Evolutionary conservation across 2,888 invertebrate species (phyloP), one percentile per base, ranked within the genome.

Genomic region (Trissonchulus latispiculum): DNA sequence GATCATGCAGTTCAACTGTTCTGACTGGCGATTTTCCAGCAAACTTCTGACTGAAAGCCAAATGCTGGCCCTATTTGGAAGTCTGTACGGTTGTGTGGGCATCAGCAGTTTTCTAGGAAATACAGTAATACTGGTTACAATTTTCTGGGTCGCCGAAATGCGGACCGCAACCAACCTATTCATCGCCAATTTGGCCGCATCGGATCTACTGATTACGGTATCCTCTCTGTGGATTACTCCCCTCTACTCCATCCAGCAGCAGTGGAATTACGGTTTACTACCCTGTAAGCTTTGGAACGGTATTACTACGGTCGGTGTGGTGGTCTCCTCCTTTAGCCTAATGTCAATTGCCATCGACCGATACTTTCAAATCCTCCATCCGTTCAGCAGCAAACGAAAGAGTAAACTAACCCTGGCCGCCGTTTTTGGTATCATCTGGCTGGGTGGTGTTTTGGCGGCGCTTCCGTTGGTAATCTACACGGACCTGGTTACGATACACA

Each of bases 151-250:
- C 2, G 3, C 28, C 3, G 90, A 92, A 35, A 96, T 97, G 96
- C 95, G 95, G 83, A 95, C 95, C 0, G 95, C 96, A 48, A 97
- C 97, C 1, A 97, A 97, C 84, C 88, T 95, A 72, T 97, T 97
- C 85, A 97, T 97, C 81, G 92, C 93, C 62, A 97, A 97, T 83
- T 86, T 97, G 79, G 97, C 97, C 0, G 86, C 96, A 37, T 93
- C 95, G 8, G 97, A 97, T 83, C 92, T 97, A 70, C 86, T 97
- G 67, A 88, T 99, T 77, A 95, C 95, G 83, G 88, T 91, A 23
- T 88, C 97, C 75, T 94, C 95, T 1, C 93, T 97, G 69, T 96
- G 97, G 2, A 94, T 99, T 81, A 99, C 97, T 0, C 96, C 97
- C 0, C 86, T 95, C 0, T 95, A 96, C 83, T 91, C 93, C 0